Percentiles rank a stretch among this genome's conserved stretches.
Conservation (phyloP, 2,113 vertebrate species). For the Plotosus lineatus region DNA sequence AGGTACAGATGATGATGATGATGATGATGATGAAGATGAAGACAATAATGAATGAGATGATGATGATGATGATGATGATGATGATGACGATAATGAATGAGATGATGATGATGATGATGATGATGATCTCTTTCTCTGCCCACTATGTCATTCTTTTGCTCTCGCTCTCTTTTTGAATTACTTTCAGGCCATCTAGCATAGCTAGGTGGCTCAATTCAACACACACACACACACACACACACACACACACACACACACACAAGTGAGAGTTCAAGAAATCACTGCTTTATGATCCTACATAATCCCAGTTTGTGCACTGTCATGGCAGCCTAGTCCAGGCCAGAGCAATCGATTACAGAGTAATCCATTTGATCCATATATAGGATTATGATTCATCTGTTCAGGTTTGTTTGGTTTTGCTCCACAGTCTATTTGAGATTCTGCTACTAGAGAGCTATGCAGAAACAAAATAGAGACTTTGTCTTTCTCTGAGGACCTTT, state of each 20-base stretch:
- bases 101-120: constrained; percentile 27
- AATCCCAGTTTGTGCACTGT: constrained; percentile 31
- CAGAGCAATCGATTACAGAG: constrained; percentile 41
- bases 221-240: constrained; percentile 35
- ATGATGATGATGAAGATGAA: too few relatives aligned
- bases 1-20: not conserved
- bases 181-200: constrained; percentile 14
- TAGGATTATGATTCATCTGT: constrained; percentile 41
- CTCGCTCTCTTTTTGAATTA: constrained; percentile 41
- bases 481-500: constrained; percentile 79
- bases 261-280: constrained; percentile 45
- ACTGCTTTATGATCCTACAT: constrained; percentile 31
- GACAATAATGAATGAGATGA: too few relatives aligned
- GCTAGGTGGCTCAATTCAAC: constrained; percentile 62
- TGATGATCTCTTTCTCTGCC: constrained; percentile 43
- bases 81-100: constrained; percentile 3
- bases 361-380: constrained; percentile 37
- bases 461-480: constrained; percentile 69
- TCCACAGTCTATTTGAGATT: constrained; percentile 69
- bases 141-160: constrained; percentile 50
- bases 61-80: constrained; percentile 31
- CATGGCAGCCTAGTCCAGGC: constrained; percentile 11
- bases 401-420: constrained; percentile 62
- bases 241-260: constrained; percentile 38
- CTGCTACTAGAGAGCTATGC: constrained; percentile 89